Conservation (phyloP, 2,797 vertebrate genomes). For the Sitta carolinensis region DNA sequence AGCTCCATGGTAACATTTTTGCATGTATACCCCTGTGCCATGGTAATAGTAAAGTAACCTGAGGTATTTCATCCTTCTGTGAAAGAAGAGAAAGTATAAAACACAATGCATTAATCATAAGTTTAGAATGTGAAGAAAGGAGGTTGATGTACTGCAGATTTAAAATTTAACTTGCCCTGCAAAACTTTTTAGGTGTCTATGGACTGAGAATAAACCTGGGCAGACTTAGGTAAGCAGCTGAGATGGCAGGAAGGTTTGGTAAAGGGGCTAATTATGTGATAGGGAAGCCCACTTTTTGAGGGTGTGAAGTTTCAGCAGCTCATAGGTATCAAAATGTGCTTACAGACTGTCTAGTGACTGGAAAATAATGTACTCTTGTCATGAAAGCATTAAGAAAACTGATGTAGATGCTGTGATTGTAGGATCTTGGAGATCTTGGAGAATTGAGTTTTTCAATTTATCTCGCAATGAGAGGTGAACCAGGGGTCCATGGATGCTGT, state of each 20-base stretch:
- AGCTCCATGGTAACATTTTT: conserved; percentile 55
- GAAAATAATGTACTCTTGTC: not conserved
- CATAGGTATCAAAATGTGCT: not conserved
- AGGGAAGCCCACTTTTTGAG: not conserved
- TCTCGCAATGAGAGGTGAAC: not conserved
- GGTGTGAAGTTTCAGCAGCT: not conserved
- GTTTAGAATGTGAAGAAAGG: not conserved
- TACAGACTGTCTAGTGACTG: not conserved
- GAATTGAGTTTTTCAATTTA: not conserved
- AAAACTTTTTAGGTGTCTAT: not conserved
- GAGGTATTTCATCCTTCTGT: conserved; percentile 4
- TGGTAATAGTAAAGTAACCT: conserved; percentile 10
- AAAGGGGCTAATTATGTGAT: not conserved
- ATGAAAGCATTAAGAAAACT: not conserved
- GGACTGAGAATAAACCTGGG: not conserved
- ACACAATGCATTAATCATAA: not conserved
- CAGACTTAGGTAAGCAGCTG: not conserved
- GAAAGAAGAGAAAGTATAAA: not conserved
- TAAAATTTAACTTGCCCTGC: not conserved
- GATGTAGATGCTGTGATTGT: not conserved
- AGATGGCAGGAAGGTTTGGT: not conserved
- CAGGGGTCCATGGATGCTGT: not conserved
- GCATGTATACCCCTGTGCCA: not conserved
- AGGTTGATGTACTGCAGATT: not conserved
- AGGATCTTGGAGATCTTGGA: not conserved